These are phyloP conservation scores for Dynastes hyllus DNA, from an alignment of 2,888 invertebrate genomes.

Conservation along the genomic window DNA sequence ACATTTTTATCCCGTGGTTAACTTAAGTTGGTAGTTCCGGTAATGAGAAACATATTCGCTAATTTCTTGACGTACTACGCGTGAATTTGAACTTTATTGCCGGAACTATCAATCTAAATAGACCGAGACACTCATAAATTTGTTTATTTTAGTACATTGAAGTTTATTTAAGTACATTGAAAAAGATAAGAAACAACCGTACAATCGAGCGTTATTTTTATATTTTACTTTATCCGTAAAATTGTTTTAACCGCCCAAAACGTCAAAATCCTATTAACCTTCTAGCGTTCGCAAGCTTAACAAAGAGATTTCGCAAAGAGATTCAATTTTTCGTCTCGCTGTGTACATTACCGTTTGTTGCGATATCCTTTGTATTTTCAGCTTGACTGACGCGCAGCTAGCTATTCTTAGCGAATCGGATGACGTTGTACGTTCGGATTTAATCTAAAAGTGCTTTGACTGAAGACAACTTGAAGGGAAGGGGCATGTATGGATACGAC, in stretches of 20 bases:
- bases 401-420: slow-evolving; percentile 1
- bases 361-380: slow-evolving; percentile 19
- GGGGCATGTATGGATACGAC: background rate
- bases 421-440: slow-evolving; percentile 6
- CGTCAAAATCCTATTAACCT: slow-evolving; percentile 19
- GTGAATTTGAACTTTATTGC: no score
- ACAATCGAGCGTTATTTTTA: no score
- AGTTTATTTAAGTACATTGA: no score
- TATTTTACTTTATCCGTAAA: no score
- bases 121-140: no score
- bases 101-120: no score
- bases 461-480: background rate
- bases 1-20: no score
- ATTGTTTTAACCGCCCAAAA: background rate
- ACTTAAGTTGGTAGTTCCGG: no score
- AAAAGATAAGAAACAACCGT: no score
- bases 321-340: slow-evolving; percentile 29
- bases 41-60: no score
- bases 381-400: slow-evolving; percentile 22
- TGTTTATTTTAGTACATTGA: no score
- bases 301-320: slow-evolving; percentile 24
- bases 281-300: background rate
- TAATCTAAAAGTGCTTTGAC: background rate
- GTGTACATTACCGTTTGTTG: slow-evolving; percentile 29
- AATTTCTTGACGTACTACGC: no score